Conservation (phyloP, 2,113 vertebrate genomes). For the Agelaius phoeniceus region DNA sequence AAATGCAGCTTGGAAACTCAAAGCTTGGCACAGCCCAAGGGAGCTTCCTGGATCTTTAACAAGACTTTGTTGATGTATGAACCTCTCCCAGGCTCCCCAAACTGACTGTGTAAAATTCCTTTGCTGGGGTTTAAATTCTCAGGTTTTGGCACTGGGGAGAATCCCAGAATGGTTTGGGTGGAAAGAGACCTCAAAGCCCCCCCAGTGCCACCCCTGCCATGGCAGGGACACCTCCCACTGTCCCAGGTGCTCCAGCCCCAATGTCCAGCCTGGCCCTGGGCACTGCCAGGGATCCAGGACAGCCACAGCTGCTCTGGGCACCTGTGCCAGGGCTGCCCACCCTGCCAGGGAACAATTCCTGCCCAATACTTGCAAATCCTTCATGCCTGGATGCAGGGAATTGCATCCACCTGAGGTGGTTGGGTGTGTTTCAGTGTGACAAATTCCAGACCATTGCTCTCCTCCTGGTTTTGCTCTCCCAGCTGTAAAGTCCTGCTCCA, state of each 20-base stretch:
- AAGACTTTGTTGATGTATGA: neutral
- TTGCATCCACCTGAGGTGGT: neutral
- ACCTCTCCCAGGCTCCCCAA: neutral
- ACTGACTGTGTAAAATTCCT: no score
- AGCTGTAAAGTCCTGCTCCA: neutral
- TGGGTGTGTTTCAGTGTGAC: neutral
- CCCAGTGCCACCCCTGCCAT: accelerated
- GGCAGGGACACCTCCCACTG: neutral
- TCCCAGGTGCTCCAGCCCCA: neutral
- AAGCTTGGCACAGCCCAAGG: neutral
- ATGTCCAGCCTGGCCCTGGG: neutral
- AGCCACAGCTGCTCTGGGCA: neutral
- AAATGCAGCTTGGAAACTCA: neutral
- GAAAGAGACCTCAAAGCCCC: accelerated
- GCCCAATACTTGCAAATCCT: neutral
- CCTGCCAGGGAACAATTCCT: accelerated
- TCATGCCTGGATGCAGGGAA: accelerated
- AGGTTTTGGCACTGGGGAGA: neutral
- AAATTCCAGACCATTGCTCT: neutral
- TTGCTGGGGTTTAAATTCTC: neutral
- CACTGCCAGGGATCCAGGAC: neutral
- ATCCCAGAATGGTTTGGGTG: neutral
- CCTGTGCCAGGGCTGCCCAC: neutral
- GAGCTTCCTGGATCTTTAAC: neutral
- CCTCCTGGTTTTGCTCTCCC: neutral